Base-by-base conservation (phyloP, 1,140 invertebrate species). In the Coenobita brevimanus region DNA sequence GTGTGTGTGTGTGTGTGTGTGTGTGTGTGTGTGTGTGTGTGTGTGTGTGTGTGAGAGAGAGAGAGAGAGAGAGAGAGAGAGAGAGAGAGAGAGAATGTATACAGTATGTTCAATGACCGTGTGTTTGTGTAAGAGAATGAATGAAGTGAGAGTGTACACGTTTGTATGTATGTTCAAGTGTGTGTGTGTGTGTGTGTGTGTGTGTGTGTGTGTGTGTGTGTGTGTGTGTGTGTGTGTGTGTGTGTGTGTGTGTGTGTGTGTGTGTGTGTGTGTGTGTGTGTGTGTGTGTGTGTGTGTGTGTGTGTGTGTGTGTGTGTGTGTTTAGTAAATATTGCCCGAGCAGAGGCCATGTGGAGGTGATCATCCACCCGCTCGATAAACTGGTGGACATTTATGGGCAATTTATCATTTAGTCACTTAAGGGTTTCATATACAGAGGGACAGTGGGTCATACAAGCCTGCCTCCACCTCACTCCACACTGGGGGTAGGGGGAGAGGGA, bases 331-430 rank as follows among this genome's bases (percentile, higher is more conserved):
- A 87, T 87, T 80, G 84, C 78, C 75, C 36, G 76, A 62, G 84
- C 30, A 17, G 8, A 36, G 76, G 84, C 75, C 75, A 71, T 67
- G 75, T 78, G 83, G 73, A 57, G 57, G 83, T 38, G 73, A 79
- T 86, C 75, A 86, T 15, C 73, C 75, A 50, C 27, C 62, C 73
- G 57, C 83, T 78, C 83, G 75, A 86, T 86, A 86, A 67, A 54
- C 41, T 78, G 73, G 24, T 27, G 43, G 83, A 86, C 84, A 69
- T 87, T 87, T 87, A 87, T 87, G 76, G 80, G 75, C 84, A 71
- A 87, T 87, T 80, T 87, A 87, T 87, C 84, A 87, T 87, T 80
- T 67, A 80, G 84, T 87, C 84, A 54, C 64, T 87, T 80, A 87
- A 69, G 46, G 80, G 71, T 57, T 79, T 71, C 62, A 84, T 76